Percentiles rank a stretch among this genome's conserved stretches.
Evolutionary conservation across 2,888 invertebrate species (phyloP).

Genomic region (Eilema griseolum): DNA sequence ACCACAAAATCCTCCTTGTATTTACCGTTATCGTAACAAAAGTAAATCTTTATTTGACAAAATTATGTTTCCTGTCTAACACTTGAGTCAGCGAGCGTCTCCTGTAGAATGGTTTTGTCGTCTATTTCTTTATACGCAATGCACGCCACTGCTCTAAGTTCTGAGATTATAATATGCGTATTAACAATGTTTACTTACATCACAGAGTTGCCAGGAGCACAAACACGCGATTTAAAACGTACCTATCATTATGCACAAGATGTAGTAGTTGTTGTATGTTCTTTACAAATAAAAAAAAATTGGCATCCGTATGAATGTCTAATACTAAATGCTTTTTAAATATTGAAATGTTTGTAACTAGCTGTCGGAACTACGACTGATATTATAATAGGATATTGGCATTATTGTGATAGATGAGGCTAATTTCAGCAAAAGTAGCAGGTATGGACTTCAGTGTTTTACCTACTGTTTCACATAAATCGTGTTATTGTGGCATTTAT

Average conservation of each 20-base stretch:
- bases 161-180: neutral
- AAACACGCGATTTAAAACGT: conserved; percentile 31
- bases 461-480: conserved; percentile 52
- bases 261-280: neutral
- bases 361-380: conserved; percentile 63
- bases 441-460: conserved; percentile 42
- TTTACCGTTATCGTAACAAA: no score
- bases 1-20: no score
- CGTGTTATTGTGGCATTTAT: conserved; percentile 71
- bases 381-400: conserved; percentile 62
- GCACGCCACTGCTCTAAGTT: neutral
- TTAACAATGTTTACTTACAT: conserved; percentile 3
- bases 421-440: conserved; percentile 36
- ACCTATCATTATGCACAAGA: conserved; percentile 25
- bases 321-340: conserved; percentile 10
- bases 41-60: neutral
- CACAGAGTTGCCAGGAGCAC: conserved; percentile 22
- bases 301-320: neutral
- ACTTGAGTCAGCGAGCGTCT: no score
- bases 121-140: conserved; percentile 3
- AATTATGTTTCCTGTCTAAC: no score
- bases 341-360: conserved; percentile 27
- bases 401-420: conserved; percentile 67
- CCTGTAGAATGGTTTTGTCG: no score
- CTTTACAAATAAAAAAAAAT: neutral